phyloP scores from a whole-genome alignment of 2,888 invertebrate genomes.

The Yponomeuta evonymella region DNA sequence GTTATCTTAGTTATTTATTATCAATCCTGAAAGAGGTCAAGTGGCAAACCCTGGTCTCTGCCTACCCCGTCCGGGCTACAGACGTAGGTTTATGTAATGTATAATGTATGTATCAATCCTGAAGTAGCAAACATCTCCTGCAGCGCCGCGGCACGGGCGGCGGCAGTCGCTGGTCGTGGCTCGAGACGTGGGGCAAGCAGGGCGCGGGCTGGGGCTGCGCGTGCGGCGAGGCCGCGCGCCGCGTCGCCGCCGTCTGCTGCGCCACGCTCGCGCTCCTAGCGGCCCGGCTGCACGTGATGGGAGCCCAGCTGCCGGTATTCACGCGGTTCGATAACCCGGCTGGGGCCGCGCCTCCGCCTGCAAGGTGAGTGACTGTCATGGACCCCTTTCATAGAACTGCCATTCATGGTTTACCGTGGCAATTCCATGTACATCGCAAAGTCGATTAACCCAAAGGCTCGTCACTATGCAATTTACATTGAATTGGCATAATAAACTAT shows the following conservation, averaged over 20 bases:
- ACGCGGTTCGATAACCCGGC: conserved; percentile 99
- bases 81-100: too few relatives aligned
- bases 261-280: conserved; percentile 88
- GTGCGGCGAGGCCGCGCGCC: conserved; percentile 81
- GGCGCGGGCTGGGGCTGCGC: conserved; percentile 64
- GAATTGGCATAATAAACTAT: too few relatives aligned
- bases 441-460: too few relatives aligned
- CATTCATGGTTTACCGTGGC: too few relatives aligned
- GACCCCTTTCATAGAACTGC: too few relatives aligned
- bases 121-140: background rate
- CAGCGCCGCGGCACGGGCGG: conserved; percentile 53
- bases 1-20: too few relatives aligned
- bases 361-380: conserved; percentile 38
- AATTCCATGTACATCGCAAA: too few relatives aligned
- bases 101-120: too few relatives aligned
- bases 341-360: conserved; percentile 88
- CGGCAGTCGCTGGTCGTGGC: conserved; percentile 56
- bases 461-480: too few relatives aligned
- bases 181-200: conserved; percentile 61
- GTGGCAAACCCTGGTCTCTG: too few relatives aligned
- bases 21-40: too few relatives aligned
- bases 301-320: conserved; percentile 96
- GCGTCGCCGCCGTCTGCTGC: conserved; percentile 86
- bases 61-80: too few relatives aligned
- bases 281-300: conserved; percentile 94